phyloP scores from a whole-genome alignment of 2,888 invertebrate species.

The Eretmocerus hayati region DNA sequence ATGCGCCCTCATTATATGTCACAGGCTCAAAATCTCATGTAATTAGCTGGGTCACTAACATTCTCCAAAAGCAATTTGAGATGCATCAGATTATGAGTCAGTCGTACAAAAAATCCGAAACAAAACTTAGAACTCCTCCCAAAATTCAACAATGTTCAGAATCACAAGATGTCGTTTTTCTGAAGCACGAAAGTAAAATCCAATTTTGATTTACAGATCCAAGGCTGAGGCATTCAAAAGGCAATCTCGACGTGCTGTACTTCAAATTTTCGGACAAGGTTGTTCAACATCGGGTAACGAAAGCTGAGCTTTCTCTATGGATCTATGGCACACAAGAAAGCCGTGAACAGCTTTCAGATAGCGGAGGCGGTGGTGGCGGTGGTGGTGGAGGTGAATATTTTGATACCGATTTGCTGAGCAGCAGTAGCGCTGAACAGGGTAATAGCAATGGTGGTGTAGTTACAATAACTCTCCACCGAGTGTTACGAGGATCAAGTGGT shows the following conservation, averaged over 20 bases:
- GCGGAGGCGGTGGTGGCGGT: constrained; percentile 7
- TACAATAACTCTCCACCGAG: constrained; percentile 50
- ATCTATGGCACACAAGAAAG: constrained; percentile 47
- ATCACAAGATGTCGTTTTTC: too few relatives aligned
- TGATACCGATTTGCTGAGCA: constrained; percentile 20
- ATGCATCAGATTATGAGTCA: too few relatives aligned
- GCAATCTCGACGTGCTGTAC: constrained; percentile 61
- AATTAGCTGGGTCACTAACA: too few relatives aligned
- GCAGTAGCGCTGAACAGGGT: constrained; percentile 20
- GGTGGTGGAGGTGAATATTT: too few relatives aligned
- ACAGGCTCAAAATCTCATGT: too few relatives aligned
- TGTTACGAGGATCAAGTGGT: constrained; percentile 48
- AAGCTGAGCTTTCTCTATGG: constrained; percentile 65
- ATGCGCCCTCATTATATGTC: too few relatives aligned
- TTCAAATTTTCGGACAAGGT: constrained; percentile 67
- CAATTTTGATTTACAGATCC: constrained; percentile 49
- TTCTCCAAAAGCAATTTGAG: too few relatives aligned
- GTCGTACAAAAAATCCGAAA: too few relatives aligned
- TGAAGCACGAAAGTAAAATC: background rate
- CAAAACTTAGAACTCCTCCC: too few relatives aligned
- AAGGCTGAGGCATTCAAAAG: constrained; percentile 60
- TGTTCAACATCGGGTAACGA: constrained; percentile 61
- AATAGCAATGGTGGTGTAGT: constrained; percentile 25
- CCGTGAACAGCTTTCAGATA: constrained; percentile 5
- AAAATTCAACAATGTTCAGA: too few relatives aligned